Conservation (phyloP, 2,888 invertebrate genomes). For the Stenolophus ochropezus region DNA sequence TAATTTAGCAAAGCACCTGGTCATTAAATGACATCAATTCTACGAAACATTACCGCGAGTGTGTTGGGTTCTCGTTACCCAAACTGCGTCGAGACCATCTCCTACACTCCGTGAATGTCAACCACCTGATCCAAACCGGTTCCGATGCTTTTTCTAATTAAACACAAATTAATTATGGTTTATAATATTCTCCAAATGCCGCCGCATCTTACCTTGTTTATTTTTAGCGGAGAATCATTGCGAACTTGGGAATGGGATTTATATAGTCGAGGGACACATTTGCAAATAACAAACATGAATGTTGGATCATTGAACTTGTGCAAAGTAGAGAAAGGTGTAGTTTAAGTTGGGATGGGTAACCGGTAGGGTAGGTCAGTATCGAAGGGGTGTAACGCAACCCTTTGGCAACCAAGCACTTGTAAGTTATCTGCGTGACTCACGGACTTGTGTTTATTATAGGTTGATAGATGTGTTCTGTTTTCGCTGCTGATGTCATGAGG, state of each 20-base stretch:
- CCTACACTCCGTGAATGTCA: slow-evolving; percentile 10
- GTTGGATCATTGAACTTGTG: too few relatives aligned
- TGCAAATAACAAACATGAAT: too few relatives aligned
- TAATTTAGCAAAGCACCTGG: neutral
- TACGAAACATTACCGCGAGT: neutral
- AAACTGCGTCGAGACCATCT: too few relatives aligned
- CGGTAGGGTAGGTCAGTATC: too few relatives aligned
- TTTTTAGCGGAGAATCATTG: neutral
- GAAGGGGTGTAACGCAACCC: too few relatives aligned
- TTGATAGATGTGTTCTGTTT: neutral
- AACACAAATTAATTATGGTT: slow-evolving; percentile 5
- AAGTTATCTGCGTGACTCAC: too few relatives aligned
- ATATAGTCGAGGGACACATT: neutral
- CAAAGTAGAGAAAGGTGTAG: too few relatives aligned
- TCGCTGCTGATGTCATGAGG: neutral
- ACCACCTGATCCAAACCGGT: slow-evolving; percentile 10
- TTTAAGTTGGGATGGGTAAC: too few relatives aligned
- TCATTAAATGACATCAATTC: neutral
- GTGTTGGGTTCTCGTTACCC: neutral
- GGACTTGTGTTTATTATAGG: too few relatives aligned
- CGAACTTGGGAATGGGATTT: neutral
- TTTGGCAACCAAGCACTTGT: too few relatives aligned
- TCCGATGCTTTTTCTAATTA: slow-evolving; percentile 7
- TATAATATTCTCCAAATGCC: neutral
- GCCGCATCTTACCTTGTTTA: neutral